Base-by-base conservation (phyloP, 2,888 invertebrate species). In the Heliconius aoede region DNA sequence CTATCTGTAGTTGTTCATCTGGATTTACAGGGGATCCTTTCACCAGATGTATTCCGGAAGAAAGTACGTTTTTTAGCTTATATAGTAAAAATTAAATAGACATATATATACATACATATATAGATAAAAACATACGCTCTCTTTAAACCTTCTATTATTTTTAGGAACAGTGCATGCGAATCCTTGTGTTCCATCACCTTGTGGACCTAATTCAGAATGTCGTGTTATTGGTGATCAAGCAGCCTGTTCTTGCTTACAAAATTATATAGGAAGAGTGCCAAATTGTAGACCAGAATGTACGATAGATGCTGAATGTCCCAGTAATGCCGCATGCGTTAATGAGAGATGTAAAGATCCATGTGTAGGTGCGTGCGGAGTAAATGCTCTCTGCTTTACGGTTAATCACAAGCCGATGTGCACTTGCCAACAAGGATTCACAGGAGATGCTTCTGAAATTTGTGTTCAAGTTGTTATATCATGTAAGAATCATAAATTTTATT, bases 261-360 rank as follows among this genome's bases (percentile, higher is more conserved):
- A 97, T 86, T 98, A 96, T 86, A 95, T 97, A 71, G 98, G 98
- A 79, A 95, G 97, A 82, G 97, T 98, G 72, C 98, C 98, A 40
- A 97, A 97, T 85, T 98, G 98, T 86, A 95, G 97, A 84, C 97
- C 98, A 0, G 97, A 98, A 90, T 98, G 98, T 86, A 96, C 96
- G 5, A 96, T 96, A 80, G 96, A 97, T 85, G 96, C 97, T 13
- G 98, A 98, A 89, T 98, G 98, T 86, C 96, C 97, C 3, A 96
- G 96, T 84, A 97, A 97, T 86, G 95, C 97, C 79, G 97, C 98
- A 76, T 98, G 98, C 85, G 94, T 96, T 78, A 97, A 97, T 85
- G 97, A 97, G 86, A 96, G 96, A 79, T 98, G 98, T 87, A 95
- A 95, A 85, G 97, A 98, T 91, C 98, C 98, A 28, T 98, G 98